phyloP scores from a whole-genome alignment of 2,888 invertebrate genomes.

The Onthophagus sagittarius region DNA sequence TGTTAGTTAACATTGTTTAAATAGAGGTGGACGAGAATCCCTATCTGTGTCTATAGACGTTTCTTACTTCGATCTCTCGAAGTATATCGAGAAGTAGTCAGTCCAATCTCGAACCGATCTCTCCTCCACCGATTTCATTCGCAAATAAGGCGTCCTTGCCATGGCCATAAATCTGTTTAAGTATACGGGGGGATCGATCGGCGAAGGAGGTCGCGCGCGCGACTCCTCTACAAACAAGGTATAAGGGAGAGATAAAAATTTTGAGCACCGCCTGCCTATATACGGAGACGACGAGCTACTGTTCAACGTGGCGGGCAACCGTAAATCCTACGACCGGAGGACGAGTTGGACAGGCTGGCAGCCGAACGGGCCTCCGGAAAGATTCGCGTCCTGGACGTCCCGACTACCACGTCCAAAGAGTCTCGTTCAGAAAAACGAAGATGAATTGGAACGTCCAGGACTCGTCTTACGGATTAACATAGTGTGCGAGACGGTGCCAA shows the following conservation, averaged over 20 bases:
- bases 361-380: background rate
- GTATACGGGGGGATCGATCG: background rate
- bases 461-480: constrained; percentile 15
- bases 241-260: constrained; percentile 50
- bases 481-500: constrained; percentile 18
- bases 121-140: background rate
- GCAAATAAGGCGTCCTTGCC: constrained; percentile 8
- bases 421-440: constrained; percentile 24
- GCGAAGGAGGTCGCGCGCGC: constrained; percentile 30
- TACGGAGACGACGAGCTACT: constrained; percentile 4
- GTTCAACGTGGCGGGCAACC: constrained; percentile 33
- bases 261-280: constrained; percentile 41
- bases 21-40: background rate
- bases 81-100: background rate
- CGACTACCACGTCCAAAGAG: constrained; percentile 24
- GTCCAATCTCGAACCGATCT: background rate
- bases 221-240: constrained; percentile 48
- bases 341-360: background rate
- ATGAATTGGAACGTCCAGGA: constrained; percentile 23
- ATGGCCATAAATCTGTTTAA: background rate
- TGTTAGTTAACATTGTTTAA: background rate
- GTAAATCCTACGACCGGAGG: constrained; percentile 38
- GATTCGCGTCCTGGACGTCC: constrained; percentile 19
- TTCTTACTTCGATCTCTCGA: background rate
- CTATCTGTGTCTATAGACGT: constrained; percentile 2